Evolutionary conservation across 2,888 invertebrate species (phyloP), one percentile per base, ranked within the genome.

Genomic region (Strigamia crassipes): DNA sequence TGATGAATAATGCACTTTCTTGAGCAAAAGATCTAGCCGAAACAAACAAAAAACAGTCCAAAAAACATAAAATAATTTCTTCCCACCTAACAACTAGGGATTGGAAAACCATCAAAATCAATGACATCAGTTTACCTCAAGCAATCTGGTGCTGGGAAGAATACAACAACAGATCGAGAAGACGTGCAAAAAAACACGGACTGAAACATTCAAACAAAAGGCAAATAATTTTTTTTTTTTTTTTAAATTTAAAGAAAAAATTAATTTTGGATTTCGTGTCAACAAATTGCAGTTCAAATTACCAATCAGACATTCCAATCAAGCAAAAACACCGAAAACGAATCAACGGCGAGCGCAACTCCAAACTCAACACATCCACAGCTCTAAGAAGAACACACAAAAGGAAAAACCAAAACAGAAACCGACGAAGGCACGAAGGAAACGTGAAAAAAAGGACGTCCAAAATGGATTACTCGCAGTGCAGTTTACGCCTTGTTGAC

Each of bases 141-240:
- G 96, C 96, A 1, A 89, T 97, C 34, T 91, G 93, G 82, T 96
- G 96, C 87, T 97, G 97, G 97, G 96, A 81, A 81, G 81, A 81
- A 18, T 42, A 82, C 78, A 77, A 80, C 38, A 66, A 66, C 27
- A 66, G 66, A 66, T 66, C 66, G 1, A 66, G 27, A 66, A 1
- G 66, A 23, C 66, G 66, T 10, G 66, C 66, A 10, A 23, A 27
- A 10, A 66, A 66, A 31, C 66, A 23, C 2, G 23, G 5, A 15
- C 27, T 27, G 31, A 66, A 66, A 66, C 21, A 66, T 27, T 10
- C 15, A 27, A 66, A 66, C 15, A 66, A 66, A 66, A 66, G 66
- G 66, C 15, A 31, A 42, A 42, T 2, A 42, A 18, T 15, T 61
- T 61, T 15, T 15, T 23, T 23, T 9, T 6, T 18, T 15, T 10